Evolutionary conservation across 2,797 vertebrate genomes (phyloP).

Genomic region (Buceros bicornis): DNA sequence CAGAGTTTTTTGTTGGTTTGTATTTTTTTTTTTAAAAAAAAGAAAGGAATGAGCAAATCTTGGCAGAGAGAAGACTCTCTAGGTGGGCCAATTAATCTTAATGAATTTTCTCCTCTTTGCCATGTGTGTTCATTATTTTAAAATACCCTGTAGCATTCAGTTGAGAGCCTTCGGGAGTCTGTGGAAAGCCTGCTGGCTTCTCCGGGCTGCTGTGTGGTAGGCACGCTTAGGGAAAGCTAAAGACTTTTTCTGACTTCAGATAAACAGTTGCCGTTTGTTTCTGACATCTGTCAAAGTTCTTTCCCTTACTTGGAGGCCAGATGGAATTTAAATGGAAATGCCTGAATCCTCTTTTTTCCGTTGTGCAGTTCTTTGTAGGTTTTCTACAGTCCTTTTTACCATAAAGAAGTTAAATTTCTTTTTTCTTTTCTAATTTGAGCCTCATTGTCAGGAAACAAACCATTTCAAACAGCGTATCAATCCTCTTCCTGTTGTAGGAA

Average conservation of each 20-base stretch:
- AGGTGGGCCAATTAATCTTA: conserved; percentile 21
- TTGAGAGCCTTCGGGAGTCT: not conserved
- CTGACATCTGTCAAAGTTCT: not conserved
- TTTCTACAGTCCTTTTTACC: not conserved
- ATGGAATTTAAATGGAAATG: not conserved
- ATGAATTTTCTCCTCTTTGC: conserved; percentile 26
- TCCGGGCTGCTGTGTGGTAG: not conserved
- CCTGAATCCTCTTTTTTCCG: not conserved
- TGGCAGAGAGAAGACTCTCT: not conserved
- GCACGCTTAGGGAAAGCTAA: not conserved
- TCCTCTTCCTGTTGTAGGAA: not conserved
- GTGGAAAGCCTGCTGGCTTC: not conserved
- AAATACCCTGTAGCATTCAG: not conserved
- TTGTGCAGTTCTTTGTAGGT: not conserved
- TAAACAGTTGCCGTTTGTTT: not conserved
- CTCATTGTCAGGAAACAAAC: not conserved
- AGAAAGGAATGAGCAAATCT: not conserved
- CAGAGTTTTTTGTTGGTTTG: not conserved
- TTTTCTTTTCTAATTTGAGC: not conserved
- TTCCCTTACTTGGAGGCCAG: not conserved
- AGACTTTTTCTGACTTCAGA: not conserved
- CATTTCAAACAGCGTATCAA: not conserved
- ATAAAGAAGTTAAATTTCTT: not conserved
- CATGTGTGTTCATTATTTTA: not conserved
- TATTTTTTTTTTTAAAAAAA: not conserved